Percentiles rank a stretch among this genome's conserved stretches.
Conservation (phyloP, 2,888 invertebrate species). For the Argynnis bischoffii region DNA sequence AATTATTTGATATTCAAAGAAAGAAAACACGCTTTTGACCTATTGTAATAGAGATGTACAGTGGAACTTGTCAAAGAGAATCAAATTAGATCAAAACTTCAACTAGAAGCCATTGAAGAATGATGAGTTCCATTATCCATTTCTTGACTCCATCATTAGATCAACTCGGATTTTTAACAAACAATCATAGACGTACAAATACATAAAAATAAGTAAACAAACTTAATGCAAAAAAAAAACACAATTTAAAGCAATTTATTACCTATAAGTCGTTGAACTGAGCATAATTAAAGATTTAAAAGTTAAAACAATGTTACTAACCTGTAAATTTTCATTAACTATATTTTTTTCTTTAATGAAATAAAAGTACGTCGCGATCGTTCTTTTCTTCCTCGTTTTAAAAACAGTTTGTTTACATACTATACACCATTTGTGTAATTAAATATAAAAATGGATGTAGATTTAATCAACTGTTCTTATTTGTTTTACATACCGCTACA, state of each 20-base stretch:
- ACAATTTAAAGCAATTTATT: not conserved
- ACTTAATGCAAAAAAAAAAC: slow-evolving; percentile 1
- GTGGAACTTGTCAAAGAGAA: too few relatives aligned
- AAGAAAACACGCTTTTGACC: too few relatives aligned
- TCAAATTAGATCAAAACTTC: too few relatives aligned
- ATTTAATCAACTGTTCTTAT: slow-evolving; percentile 30
- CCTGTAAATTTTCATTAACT: slow-evolving; percentile 11
- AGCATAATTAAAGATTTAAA: slow-evolving; percentile 17
- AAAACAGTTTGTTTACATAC: slow-evolving; percentile 19
- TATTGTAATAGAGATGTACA: too few relatives aligned
- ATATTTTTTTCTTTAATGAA: slow-evolving; percentile 17
- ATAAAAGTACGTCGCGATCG: not conserved
- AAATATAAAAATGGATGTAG: slow-evolving; percentile 10
- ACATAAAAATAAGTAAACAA: not conserved
- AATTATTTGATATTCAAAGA: too few relatives aligned
- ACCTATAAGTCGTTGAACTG: slow-evolving; percentile 18
- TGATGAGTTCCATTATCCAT: too few relatives aligned
- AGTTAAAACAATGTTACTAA: slow-evolving; percentile 16
- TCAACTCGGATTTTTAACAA: too few relatives aligned
- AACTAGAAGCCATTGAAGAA: too few relatives aligned
- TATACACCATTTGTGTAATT: slow-evolving; percentile 32
- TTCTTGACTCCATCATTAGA: too few relatives aligned
- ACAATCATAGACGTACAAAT: not conserved
- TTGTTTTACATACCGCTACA: slow-evolving; percentile 16
- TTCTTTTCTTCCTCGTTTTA: slow-evolving; percentile 14